Conservation (phyloP, 2,888 invertebrate species). For the Rapana venosa region DNA sequence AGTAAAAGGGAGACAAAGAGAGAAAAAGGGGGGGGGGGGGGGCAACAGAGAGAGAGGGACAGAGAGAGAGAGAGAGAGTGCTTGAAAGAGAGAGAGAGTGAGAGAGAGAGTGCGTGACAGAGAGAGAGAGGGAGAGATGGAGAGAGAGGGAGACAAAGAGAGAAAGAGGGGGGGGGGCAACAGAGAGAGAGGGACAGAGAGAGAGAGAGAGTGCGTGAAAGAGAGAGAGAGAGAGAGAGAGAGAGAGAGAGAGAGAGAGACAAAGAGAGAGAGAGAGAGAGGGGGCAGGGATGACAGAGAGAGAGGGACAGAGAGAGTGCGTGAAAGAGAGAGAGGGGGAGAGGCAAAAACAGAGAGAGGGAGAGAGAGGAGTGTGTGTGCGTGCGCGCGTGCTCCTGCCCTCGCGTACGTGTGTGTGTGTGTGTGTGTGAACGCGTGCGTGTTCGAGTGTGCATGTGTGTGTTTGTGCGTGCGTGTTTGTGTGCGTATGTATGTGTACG, state of each 20-base stretch:
- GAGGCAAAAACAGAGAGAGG: not conserved
- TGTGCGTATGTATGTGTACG: too few relatives aligned
- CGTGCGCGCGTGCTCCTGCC: too few relatives aligned
- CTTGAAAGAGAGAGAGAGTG: too few relatives aligned
- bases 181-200: not conserved
- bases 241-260: slow-evolving; percentile 3
- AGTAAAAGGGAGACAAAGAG: not conserved
- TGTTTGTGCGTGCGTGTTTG: too few relatives aligned
- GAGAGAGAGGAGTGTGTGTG: too few relatives aligned
- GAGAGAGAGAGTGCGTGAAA: not conserved
- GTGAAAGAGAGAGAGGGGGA: not conserved
- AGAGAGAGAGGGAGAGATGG: not conserved
- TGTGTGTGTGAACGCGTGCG: too few relatives aligned
- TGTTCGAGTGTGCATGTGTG: too few relatives aligned
- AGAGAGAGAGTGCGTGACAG: too few relatives aligned
- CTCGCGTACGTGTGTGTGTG: too few relatives aligned
- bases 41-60: slow-evolving; percentile 1
- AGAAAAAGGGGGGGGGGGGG: not conserved
- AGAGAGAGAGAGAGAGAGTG: too few relatives aligned
- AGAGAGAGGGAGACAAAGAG: not conserved
- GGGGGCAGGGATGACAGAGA: too few relatives aligned
- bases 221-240: slow-evolving; percentile 1
- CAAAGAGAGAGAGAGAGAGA: slow-evolving; percentile 10
- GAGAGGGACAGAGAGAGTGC: slow-evolving; percentile 8
- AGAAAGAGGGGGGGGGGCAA: too few relatives aligned